Percentiles rank a stretch among this genome's conserved stretches.
Evolutionary conservation across 1,140 invertebrate species (phyloP).

Genomic region (Bombus turneri): DNA sequence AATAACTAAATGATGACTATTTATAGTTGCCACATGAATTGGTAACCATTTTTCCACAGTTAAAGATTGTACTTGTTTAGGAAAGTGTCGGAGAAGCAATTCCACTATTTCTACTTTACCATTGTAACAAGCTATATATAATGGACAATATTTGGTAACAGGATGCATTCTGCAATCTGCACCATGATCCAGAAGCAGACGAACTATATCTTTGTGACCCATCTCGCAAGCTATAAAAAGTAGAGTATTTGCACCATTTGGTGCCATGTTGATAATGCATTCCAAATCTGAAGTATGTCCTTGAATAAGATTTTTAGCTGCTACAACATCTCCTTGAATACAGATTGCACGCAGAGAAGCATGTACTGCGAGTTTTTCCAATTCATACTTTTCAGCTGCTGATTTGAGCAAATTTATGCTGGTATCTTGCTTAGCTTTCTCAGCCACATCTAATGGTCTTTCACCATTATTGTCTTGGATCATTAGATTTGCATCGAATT

Average conservation of each 20-base stretch:
- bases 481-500: conserved; percentile 86
- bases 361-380: conserved; percentile 87
- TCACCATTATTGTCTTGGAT: conserved; percentile 87
- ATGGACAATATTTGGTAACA: conserved; percentile 94
- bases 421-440: conserved; percentile 87
- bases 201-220: conserved; percentile 91
- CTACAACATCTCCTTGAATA: conserved; percentile 85
- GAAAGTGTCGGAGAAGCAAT: conserved; percentile 88
- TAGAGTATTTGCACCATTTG: conserved; percentile 92
- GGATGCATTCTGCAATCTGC: conserved; percentile 94
- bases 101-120: conserved; percentile 92
- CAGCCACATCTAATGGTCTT: conserved; percentile 89
- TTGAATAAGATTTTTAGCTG: conserved; percentile 86
- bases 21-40: conserved; percentile 95
- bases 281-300: conserved; percentile 86
- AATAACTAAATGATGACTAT: conserved; percentile 90
- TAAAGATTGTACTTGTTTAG: conserved; percentile 87
- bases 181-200: conserved; percentile 89
- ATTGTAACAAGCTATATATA: conserved; percentile 95
- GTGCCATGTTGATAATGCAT: conserved; percentile 92
- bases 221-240: conserved; percentile 92
- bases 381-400: conserved; percentile 88
- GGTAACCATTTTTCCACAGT: conserved; percentile 97
- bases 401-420: conserved; percentile 87
- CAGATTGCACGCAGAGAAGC: conserved; percentile 89